These are phyloP conservation scores for Leptestheria dahalacensis DNA, from an alignment of 1,140 invertebrate genomes.

Conservation along the genomic window DNA sequence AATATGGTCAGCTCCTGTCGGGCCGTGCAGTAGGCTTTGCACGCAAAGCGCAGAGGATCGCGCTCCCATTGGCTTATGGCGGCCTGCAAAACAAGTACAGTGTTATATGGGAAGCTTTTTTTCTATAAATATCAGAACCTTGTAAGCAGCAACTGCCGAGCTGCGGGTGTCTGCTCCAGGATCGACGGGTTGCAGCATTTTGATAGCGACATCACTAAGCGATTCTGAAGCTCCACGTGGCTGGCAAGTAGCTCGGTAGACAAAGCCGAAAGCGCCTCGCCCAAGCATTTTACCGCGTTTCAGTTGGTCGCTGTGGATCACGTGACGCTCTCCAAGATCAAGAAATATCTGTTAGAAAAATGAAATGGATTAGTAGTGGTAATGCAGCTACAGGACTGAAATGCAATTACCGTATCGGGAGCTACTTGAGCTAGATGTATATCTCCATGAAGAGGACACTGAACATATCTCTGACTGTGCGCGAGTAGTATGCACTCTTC, in stretches of 20 bases:
- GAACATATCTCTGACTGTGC: conserved; percentile 48
- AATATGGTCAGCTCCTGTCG: conserved; percentile 87
- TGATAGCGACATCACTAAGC: conserved; percentile 70
- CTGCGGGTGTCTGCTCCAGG: conserved; percentile 60
- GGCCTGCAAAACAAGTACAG: conserved; percentile 33
- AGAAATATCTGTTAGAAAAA: conserved; percentile 69
- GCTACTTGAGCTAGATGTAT: conserved; percentile 55
- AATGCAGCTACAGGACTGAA: background rate
- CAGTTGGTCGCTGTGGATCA: conserved; percentile 65
- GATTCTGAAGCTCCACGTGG: conserved; percentile 35
- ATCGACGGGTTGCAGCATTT: conserved; percentile 86
- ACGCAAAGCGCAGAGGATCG: conserved; percentile 66
- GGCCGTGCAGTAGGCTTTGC: conserved; percentile 86
- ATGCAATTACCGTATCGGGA: conserved; percentile 53
- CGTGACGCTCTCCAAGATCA: conserved; percentile 62
- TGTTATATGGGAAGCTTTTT: conserved; percentile 16
- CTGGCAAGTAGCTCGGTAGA: conserved; percentile 67
- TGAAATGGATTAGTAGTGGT: background rate
- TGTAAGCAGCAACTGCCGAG: conserved; percentile 59
- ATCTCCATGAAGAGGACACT: conserved; percentile 58
- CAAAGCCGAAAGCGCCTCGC: conserved; percentile 92
- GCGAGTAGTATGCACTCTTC: conserved; percentile 84
- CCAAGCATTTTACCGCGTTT: conserved; percentile 47
- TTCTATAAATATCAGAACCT: conserved; percentile 41
- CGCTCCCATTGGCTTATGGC: conserved; percentile 78